A percentile compares a stretch with the other conserved stretches of the same genome.
Conservation (phyloP, 2,113 vertebrate genomes). For the Oncorhynchus masou region DNA sequence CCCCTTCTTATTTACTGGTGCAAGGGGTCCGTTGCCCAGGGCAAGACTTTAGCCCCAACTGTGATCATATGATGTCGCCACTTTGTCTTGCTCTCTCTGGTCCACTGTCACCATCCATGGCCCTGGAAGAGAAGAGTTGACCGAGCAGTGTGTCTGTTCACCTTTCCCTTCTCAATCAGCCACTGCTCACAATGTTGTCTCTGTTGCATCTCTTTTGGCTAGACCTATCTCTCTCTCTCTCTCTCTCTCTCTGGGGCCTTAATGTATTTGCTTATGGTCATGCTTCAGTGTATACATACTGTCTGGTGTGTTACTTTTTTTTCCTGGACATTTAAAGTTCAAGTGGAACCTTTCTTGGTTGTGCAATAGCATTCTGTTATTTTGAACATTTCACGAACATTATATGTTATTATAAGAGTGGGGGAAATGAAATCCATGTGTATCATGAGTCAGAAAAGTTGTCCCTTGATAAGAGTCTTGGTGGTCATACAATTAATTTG, state of each 20-base stretch:
- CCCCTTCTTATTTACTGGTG: too few species aligned
- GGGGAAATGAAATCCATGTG: neutral
- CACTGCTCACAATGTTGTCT: neutral
- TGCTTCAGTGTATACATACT: neutral
- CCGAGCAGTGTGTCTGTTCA: neutral
- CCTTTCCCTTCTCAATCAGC: too few species aligned
- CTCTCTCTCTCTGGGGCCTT: neutral
- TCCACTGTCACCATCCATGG: neutral
- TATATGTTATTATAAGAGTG: neutral
- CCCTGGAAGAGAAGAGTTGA: neutral
- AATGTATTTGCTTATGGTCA: neutral
- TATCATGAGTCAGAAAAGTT: neutral
- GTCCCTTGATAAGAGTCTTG: neutral
- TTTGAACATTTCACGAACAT: neutral
- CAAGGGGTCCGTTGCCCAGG: neutral
- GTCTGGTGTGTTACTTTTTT: neutral
- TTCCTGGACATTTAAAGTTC: neutral
- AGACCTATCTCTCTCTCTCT: neutral
- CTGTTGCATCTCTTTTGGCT: neutral
- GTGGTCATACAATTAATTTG: neutral
- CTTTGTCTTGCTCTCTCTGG: neutral
- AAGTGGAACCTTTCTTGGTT: neutral
- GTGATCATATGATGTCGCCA: neutral
- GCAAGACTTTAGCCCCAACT: neutral
- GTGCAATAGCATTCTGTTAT: neutral